Base-by-base conservation (phyloP, 2,888 invertebrate genomes). In the Caenorhabditis sp. region DNA sequence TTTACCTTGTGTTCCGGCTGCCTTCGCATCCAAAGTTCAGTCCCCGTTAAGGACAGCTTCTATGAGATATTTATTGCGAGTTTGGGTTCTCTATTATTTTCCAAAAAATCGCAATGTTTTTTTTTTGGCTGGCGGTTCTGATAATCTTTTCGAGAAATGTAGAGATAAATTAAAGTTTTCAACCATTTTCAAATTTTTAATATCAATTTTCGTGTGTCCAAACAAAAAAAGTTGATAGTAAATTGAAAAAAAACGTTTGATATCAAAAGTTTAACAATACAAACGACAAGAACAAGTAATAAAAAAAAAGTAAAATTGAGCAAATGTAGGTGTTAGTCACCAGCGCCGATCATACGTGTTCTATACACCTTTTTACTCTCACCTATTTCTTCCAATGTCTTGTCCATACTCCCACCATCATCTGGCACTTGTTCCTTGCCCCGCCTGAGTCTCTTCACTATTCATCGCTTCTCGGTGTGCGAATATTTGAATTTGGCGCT, bases 401-500 rank as follows among this genome's bases (percentile, higher is more conserved):
- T 58, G 31, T 31, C 41, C 38, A 10, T 38, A 38, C 38, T 12
- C 10, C 68, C 31, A 54, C 38, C 68, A 68, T 54, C 66, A 69
- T 73, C 61, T 61, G 69, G 68, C 59, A 49, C 54, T 49, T 64
- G 28, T 8, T 68, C 24, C 51, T 54, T 31, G n/a, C 31, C 51
- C 22, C n/a, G 6, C 51, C 76, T 69, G 68, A 68, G 76, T 61
- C 68, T 76, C 76, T 24, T 41, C 24, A 8, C 47, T 61, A 49
- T 41, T 4, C 35, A 7, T 44, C 35, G 41, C 38, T 35, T 66
- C 58, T 54, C 22, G 54, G 51, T 35, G 47, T 44, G 59, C 49
- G 76, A 69, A 69, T 77, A 77, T 77, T 77, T 77, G 77, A 77
- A 77, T 77, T 77, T 77, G 69, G 77, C 77, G 70, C 77, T 77